Percentiles rank a stretch among this genome's conserved stretches.
Conservation (phyloP, 2,797 vertebrate species). For the Brachyalestes nurse region DNA sequence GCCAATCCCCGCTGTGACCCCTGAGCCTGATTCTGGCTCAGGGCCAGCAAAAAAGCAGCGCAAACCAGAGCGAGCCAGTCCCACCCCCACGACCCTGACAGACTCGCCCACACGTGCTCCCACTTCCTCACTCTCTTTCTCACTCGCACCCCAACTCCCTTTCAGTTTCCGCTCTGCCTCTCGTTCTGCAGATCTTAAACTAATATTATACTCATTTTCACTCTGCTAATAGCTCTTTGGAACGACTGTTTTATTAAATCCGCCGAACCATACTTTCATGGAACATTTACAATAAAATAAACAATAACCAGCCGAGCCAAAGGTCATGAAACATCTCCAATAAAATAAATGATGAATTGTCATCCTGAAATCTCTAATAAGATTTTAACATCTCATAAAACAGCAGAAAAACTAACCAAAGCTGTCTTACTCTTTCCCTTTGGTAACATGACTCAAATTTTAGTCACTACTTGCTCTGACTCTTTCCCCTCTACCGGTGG, state of each 20-base stretch:
- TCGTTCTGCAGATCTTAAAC: neutral
- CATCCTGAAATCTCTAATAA: too few relatives aligned
- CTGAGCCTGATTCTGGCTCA: slow-evolving; percentile 31
- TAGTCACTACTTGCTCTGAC: neutral
- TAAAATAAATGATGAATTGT: too few relatives aligned
- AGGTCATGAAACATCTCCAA: too few relatives aligned
- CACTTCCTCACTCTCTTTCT: slow-evolving; percentile 30
- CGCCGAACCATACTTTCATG: too few relatives aligned
- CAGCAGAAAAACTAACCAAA: too few relatives aligned
- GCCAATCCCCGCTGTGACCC: slow-evolving; percentile 32
- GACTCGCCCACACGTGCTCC: slow-evolving; percentile 39
- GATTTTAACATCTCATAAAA: too few relatives aligned
- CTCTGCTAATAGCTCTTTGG: too few relatives aligned
- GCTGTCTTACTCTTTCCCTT: too few relatives aligned
- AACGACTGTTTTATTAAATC: too few relatives aligned
- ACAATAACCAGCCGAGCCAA: too few relatives aligned
- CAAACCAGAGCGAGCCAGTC: slow-evolving; percentile 58
- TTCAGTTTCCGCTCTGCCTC: neutral
- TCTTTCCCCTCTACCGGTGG: neutral
- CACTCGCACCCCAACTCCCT: neutral
- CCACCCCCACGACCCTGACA: slow-evolving; percentile 22
- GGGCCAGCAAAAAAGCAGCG: slow-evolving; percentile 51
- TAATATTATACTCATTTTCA: too few relatives aligned
- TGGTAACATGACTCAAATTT: neutral
- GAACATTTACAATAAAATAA: too few relatives aligned